phyloP scores from a whole-genome alignment of 2,113 vertebrate species.

The Hepsetus odoe region DNA sequence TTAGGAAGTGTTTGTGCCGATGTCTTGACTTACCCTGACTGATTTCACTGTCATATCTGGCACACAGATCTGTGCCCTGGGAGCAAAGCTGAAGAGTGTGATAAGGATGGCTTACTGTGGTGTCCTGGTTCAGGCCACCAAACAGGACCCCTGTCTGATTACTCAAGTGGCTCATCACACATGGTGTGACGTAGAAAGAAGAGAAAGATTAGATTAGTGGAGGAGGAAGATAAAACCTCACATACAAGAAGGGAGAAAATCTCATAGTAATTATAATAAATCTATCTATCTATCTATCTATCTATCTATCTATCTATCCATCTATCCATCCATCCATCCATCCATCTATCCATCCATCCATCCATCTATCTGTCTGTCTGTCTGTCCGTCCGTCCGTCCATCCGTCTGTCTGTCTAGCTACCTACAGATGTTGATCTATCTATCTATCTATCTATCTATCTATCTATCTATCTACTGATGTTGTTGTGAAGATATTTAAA shows the following conservation, averaged over 20 bases:
- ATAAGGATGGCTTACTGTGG: constrained; percentile 6
- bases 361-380: no score
- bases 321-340: no score
- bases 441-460: no score
- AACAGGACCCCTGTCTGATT: constrained; percentile 47
- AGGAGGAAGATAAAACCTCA: constrained; percentile 31
- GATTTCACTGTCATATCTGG: constrained; percentile 19
- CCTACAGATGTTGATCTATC: no score
- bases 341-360: no score
- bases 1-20: constrained; percentile 6
- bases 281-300: background rate
- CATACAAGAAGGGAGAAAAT: constrained; percentile 15
- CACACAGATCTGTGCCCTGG: constrained; percentile 5
- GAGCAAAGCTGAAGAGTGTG: background rate
- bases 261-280: background rate
- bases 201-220: constrained; percentile 23
- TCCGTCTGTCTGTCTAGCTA: no score
- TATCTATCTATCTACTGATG: no score
- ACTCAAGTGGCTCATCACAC: constrained; percentile 42
- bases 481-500: no score
- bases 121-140: constrained; percentile 16
- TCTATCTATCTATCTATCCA: no score
- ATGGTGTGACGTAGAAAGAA: constrained; percentile 10
- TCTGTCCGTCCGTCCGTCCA: no score
- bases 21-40: background rate